Conservation (phyloP, 2,113 vertebrate genomes). For the Panthera tigris region DNA sequence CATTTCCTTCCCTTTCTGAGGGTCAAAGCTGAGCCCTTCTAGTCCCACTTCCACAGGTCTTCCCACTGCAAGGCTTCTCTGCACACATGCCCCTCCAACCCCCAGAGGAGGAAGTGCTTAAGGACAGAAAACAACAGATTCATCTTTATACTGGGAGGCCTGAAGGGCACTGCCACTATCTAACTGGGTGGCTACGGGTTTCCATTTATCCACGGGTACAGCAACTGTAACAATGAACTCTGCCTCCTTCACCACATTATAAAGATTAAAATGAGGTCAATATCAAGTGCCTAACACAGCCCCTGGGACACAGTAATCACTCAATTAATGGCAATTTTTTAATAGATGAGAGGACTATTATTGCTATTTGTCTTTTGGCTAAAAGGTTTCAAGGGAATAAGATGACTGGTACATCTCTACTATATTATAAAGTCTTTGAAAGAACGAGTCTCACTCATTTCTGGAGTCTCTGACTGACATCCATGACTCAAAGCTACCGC, state of each 20-base stretch:
- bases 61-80: not conserved
- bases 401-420: not conserved
- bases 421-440: not conserved
- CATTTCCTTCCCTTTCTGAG: not conserved
- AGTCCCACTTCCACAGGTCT: not conserved
- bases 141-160: not conserved
- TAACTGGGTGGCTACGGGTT: not conserved
- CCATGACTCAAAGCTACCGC: not conserved
- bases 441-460: not conserved
- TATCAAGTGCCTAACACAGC: not conserved
- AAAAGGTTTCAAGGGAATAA: not conserved
- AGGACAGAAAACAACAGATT: not conserved
- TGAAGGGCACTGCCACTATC: not conserved
- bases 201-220: not conserved
- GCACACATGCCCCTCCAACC: rapidly evolving
- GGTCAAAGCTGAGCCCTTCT: not conserved
- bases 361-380: not conserved
- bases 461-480: not conserved
- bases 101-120: not conserved
- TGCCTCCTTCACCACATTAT: not conserved
- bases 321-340: not conserved
- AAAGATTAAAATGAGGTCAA: not conserved
- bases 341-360: not conserved
- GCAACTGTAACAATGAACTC: not conserved
- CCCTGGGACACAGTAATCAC: not conserved